These are phyloP conservation scores for Alouatta palliata DNA, from an alignment of 2,113 vertebrate genomes.

Conservation along the genomic window DNA sequence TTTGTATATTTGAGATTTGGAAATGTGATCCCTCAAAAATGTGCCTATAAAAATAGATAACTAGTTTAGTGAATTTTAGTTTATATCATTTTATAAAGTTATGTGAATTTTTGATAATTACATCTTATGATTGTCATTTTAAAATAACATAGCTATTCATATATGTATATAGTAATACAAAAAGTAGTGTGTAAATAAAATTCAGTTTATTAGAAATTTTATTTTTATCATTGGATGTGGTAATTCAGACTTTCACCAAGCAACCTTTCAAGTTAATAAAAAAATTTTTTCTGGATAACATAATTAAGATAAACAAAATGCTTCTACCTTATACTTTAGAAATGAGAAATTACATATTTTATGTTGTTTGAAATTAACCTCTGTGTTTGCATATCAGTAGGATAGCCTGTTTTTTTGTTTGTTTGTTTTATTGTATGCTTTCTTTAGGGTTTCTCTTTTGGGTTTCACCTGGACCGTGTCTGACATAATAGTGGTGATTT, in stretches of 20 bases:
- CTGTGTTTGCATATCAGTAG: neutral
- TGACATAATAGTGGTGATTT: neutral
- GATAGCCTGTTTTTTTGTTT: neutral
- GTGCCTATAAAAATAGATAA: neutral
- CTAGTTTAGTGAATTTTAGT: neutral
- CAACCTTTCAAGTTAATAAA: conserved; percentile 5
- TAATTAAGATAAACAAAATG: conserved; percentile 34
- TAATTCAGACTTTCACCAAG: conserved; percentile 31
- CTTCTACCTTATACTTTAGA: conserved; percentile 15
- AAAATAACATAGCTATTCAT: neutral
- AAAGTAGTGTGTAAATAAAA: conserved; percentile 53
- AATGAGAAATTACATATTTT: conserved; percentile 24
- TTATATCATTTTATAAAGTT: conserved; percentile 42
- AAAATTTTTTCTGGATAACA: conserved; percentile 50
- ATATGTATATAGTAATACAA: conserved; percentile 8
- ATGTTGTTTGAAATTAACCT: conserved; percentile 26
- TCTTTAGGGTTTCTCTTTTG: conserved; percentile 46
- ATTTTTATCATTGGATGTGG: conserved; percentile 38
- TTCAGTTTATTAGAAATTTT: conserved; percentile 36
- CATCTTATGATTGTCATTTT: conserved; percentile 39
- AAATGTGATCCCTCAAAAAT: conserved; percentile 31
- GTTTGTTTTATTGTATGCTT: conserved; percentile 35
- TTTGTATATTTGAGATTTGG: conserved; percentile 46
- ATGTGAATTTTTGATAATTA: conserved; percentile 9
- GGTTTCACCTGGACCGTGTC: neutral